Percentiles rank a stretch among this genome's conserved stretches.
Conservation (phyloP, 2,113 vertebrate genomes). For the Lagopus leucura region DNA sequence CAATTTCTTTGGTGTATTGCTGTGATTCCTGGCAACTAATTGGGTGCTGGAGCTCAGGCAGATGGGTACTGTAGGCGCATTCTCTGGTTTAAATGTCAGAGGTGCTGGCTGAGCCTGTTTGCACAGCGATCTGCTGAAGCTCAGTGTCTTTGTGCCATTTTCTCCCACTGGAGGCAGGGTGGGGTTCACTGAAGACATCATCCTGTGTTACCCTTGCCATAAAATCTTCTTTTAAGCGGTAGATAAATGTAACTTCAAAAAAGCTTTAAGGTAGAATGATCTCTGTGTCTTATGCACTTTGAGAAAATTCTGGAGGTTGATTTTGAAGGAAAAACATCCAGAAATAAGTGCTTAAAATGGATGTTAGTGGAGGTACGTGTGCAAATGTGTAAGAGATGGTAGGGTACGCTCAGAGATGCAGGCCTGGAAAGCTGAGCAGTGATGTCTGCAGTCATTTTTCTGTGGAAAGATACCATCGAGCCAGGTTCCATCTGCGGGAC, state of each 20-base stretch:
- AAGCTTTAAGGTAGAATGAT: neutral
- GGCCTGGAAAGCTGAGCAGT: neutral
- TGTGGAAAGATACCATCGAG: neutral
- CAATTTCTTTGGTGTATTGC: neutral
- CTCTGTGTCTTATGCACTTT: neutral
- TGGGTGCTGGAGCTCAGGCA: neutral
- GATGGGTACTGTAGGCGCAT: neutral
- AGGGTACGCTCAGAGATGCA: fast-evolving
- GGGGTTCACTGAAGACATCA: neutral
- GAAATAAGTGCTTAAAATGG: neutral
- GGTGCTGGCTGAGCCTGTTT: neutral
- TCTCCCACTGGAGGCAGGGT: fast-evolving
- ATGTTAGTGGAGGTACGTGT: too few relatives aligned
- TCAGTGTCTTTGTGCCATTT: neutral
- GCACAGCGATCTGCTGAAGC: neutral
- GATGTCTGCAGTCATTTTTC: neutral
- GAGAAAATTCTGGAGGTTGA: neutral
- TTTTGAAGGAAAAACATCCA: neutral
- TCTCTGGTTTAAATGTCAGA: neutral
- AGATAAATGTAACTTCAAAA: neutral
- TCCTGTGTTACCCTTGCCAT: neutral
- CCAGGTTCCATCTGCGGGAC: neutral
- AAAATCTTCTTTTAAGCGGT: neutral
- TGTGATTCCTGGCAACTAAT: neutral
- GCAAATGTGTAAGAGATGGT: neutral